Evolutionary conservation across 2,797 vertebrate genomes (phyloP), one percentile per base, ranked within the genome.

Genomic region (Darevskia mixta): DNA sequence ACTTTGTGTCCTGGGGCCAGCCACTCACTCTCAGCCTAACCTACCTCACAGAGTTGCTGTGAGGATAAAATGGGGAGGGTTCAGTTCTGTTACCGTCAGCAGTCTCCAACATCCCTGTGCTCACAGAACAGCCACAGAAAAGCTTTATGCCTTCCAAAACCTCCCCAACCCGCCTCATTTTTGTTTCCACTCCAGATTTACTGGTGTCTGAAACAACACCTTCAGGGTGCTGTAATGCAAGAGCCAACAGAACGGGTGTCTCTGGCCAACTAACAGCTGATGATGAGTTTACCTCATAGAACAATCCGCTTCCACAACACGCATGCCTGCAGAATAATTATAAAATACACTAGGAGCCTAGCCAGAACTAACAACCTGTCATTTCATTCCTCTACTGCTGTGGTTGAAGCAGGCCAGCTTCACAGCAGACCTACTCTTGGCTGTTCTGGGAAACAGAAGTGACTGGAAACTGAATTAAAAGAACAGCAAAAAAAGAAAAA

Each of bases 231-330:
- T 90, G 90, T 90, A 84, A 91, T 87, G 92, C 29, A 91, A 89
- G 89, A 89, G 91, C 91, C 94, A 94, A 92, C 93, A 91, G 90
- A 11, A 0, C 75, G 85, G 45, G 90, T 27, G 72, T 64, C 90
- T 91, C 92, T 92, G 91, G 93, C 91, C 92, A 80, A 90, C 72
- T 87, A 87, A 91, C 91, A 94, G 94, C 94, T 94, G 90, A 88
- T 83, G 76, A 92, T 91, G 86, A 92, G 82, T 91, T 92, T 88
- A 88, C 90, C 90, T 90, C 83, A 58, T 18, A 87, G 89, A 93
- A 92, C 79, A 91, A 89, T 92, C 91, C 87, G 89, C 90, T 73
- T 86, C 93, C 85, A 81, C 86, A 55, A 86, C 83, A 87, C 88
- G 93, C 95, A 92, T 92, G 88, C 92, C 80, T 75, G 90, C 69